Conservation (phyloP, 2,797 vertebrate species). For the Poecile montanus region DNA sequence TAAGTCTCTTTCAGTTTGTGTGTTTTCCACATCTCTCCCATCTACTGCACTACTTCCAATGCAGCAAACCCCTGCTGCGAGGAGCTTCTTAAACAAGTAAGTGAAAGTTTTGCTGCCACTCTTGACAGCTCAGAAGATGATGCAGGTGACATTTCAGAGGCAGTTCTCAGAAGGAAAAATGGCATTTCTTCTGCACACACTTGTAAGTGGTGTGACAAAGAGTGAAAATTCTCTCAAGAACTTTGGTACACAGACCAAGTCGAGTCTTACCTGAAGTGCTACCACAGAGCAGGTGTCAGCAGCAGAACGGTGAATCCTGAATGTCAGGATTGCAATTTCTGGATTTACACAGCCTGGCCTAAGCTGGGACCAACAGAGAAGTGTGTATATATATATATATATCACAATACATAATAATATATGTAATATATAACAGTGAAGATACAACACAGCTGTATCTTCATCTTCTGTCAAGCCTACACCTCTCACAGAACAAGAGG, state of each 20-base stretch:
- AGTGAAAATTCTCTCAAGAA: not conserved
- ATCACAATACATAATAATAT: too few relatives aligned
- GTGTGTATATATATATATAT: too few relatives aligned
- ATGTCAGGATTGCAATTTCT: not conserved
- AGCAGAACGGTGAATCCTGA: fast-evolving
- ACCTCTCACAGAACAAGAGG: not conserved
- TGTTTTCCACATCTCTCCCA: not conserved
- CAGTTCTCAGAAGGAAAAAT: not conserved
- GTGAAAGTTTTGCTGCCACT: not conserved
- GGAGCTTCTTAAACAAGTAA: not conserved
- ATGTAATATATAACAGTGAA: too few relatives aligned
- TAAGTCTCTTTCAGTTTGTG: not conserved
- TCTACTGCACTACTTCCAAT: not conserved
- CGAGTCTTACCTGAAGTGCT: not conserved
- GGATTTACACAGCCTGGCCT: not conserved
- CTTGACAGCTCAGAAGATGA: slow-evolving; percentile 22
- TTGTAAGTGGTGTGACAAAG: not conserved
- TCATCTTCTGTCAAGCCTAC: not conserved
- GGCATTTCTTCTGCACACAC: not conserved
- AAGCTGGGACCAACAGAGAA: not conserved
- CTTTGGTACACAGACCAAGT: not conserved
- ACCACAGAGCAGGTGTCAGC: not conserved
- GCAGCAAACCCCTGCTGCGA: not conserved
- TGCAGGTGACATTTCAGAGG: slow-evolving; percentile 28
- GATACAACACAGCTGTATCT: not conserved